Conservation (phyloP, 2,888 invertebrate genomes). For the Mamestra brassicae region DNA sequence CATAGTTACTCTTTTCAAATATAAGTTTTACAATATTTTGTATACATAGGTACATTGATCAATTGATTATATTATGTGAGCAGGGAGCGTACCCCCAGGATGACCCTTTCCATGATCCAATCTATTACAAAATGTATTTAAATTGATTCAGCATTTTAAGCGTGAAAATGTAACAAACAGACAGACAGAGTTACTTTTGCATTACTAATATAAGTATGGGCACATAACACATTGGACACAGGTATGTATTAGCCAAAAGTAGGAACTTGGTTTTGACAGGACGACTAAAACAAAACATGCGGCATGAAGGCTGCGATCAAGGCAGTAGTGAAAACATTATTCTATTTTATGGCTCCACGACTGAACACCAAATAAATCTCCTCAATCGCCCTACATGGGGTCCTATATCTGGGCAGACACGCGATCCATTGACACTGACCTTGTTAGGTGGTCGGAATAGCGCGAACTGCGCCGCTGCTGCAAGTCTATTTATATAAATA, state of each 20-base stretch:
- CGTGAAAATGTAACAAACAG: no score
- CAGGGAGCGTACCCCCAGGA: neutral
- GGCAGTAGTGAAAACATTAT: neutral
- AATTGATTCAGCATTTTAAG: no score
- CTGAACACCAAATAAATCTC: neutral
- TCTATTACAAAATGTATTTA: no score
- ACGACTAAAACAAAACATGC: neutral
- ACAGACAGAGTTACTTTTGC: neutral
- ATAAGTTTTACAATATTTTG: no score
- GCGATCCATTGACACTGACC: conserved; percentile 34
- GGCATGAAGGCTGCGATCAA: neutral
- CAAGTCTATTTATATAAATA: conserved; percentile 30
- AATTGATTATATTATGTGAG: no score
- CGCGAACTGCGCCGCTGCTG: conserved; percentile 15
- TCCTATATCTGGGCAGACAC: neutral
- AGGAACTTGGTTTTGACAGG: no score
- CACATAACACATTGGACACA: no score
- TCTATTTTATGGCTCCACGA: neutral
- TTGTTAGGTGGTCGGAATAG: conserved; percentile 1
- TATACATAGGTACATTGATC: no score
- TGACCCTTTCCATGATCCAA: no score
- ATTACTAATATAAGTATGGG: neutral
- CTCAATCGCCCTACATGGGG: neutral
- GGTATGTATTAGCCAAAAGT: no score
- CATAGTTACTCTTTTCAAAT: no score